A percentile compares a stretch with the other conserved stretches of the same genome.
These are phyloP conservation scores for Brachyrhaphis roseni DNA, from an alignment of 2,797 vertebrate species.

Conservation along the genomic window DNA sequence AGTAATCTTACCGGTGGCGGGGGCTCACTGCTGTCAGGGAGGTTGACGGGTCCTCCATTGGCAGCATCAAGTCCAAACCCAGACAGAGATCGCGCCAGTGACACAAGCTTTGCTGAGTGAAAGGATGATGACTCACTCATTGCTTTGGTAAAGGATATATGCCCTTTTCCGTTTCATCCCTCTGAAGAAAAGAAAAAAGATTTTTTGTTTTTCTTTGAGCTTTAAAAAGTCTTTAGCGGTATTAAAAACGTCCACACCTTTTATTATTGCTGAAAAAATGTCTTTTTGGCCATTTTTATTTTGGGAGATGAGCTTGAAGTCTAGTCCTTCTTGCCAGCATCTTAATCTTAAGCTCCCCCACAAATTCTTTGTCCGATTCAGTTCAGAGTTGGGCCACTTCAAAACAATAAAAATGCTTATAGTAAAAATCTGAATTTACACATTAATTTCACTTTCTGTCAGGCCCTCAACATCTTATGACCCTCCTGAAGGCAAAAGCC, in stretches of 20 bases:
- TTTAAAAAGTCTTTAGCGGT: neutral
- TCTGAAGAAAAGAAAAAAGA: constrained; percentile 65
- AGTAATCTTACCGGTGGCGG: constrained; percentile 57
- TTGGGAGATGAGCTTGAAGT: neutral
- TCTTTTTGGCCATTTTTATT: neutral
- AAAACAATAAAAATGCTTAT: neutral
- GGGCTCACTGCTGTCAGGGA: constrained; percentile 44
- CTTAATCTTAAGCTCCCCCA: neutral
- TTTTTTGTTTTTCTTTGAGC: neutral
- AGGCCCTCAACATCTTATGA: neutral
- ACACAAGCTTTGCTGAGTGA: constrained; percentile 81
- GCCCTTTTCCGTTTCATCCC: constrained; percentile 81
- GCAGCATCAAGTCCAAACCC: constrained; percentile 62
- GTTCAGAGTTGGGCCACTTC: neutral
- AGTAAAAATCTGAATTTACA: neutral
- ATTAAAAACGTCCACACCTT: neutral
- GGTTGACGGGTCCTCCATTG: constrained; percentile 65
- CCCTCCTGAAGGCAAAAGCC: neutral
- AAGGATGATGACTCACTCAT: constrained; percentile 70
- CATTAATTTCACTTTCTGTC: neutral
- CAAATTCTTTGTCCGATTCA: neutral
- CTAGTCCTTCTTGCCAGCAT: neutral
- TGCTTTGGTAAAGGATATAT: constrained; percentile 66
- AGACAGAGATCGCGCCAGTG: constrained; percentile 76
- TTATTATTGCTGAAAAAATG: neutral